Evolutionary conservation across 2,797 vertebrate genomes (phyloP), one percentile per base, ranked within the genome.

Genomic region (Neostethus bicornis): DNA sequence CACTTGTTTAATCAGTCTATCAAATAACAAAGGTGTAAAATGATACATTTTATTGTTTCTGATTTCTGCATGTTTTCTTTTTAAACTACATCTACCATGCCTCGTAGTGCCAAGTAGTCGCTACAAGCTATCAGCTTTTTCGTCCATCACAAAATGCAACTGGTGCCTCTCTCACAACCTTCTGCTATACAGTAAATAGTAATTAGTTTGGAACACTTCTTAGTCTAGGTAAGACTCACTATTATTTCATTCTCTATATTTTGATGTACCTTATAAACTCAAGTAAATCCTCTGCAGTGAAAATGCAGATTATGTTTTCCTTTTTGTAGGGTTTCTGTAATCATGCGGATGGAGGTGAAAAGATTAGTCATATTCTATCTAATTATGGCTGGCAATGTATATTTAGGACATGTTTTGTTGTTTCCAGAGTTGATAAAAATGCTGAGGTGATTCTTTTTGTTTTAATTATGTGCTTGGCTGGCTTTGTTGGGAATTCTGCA

Each of bases 311-410:
- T 42, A 52, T 35, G 1, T 42, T 32, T 19, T 35, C 38, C 31
- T 28, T 2, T 10, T 4, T 11, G 28, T 29, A 28, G 29, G 50
- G 53, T 51, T 57, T 57, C 48, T 55, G 43, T 44, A 80, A 73
- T 78, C 66, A 69, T 29, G 79, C 32, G 34, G 52, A 16, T 7
- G 1, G 46, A 55, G 42, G 47, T 25, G n/a, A 26, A 7, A 32
- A 54, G 16, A 70, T 70, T 55, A 66, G 53, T 57, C 50, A 51
- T 75, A 73, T 60, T 37, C 23, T 20, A 16, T 48, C 60, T 61
- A 73, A 75, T 84, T 82, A 70, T 77, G 61, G 62, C 72, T 78
- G 66, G 57, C 54, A 66, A 63, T 70, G 51, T 76, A 60, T 77
- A 70, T 79, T 77, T 67, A 71, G 29, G 41, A 62, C 26, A 11